A percentile compares a stretch with the other conserved stretches of the same genome.
phyloP scores from a whole-genome alignment of 2,113 vertebrate species.

The Macheiramphus alcinus region DNA sequence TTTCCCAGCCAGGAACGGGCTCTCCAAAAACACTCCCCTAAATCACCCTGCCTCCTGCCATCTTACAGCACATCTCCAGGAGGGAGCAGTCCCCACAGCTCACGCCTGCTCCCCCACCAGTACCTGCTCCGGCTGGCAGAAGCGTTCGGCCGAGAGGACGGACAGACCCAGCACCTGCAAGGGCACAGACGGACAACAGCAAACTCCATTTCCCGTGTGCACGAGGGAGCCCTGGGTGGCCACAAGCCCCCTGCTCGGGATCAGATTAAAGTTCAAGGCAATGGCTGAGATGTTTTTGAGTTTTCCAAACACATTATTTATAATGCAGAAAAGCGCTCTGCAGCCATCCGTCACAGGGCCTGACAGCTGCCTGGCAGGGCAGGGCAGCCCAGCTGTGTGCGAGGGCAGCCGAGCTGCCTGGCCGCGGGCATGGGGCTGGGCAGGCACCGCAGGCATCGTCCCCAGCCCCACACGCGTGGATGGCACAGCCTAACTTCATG shows the following conservation, averaged over 20 bases:
- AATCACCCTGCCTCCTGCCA: not conserved
- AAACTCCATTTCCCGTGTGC: not conserved
- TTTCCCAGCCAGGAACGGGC: not conserved
- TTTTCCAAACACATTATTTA: constrained; percentile 20
- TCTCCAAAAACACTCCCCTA: not conserved
- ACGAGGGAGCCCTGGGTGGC: not conserved
- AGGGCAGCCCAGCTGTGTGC: not conserved
- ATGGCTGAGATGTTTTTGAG: not conserved
- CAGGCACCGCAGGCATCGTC: accelerated
- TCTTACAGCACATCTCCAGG: not conserved
- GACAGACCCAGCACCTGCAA: not conserved
- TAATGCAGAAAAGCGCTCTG: not conserved
- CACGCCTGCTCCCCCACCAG: accelerated
- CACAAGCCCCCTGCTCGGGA: not conserved
- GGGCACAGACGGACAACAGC: accelerated
- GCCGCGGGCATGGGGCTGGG: accelerated
- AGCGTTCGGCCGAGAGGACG: accelerated
- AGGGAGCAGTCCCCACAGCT: not conserved
- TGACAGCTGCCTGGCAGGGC: not conserved
- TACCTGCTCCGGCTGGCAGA: not conserved
- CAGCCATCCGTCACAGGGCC: not conserved
- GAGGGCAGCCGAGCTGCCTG: not conserved
- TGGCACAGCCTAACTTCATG: not conserved
- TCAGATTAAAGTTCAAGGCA: constrained; percentile 37
- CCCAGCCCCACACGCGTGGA: accelerated